Conservation (phyloP, 2,113 vertebrate species). For the Gobiocypris rarus region DNA sequence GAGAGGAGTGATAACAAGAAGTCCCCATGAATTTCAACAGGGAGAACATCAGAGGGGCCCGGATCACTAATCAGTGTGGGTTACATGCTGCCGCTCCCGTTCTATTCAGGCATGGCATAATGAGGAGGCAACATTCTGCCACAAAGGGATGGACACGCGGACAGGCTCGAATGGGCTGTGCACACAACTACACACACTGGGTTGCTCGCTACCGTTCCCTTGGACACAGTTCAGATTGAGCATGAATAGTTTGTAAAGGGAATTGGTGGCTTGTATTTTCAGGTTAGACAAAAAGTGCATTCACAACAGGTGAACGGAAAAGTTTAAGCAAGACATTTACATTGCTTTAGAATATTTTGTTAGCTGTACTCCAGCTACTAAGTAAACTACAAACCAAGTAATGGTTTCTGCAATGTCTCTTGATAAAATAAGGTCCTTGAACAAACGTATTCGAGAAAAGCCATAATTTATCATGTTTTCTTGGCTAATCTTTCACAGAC, state of each 20-base stretch:
- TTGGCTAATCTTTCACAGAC: background rate
- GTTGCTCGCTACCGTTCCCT: background rate
- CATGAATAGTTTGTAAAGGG: background rate
- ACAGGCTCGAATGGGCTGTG: slow-evolving; percentile 1
- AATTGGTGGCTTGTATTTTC: background rate
- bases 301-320: background rate
- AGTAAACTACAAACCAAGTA: background rate
- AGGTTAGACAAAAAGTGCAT: background rate
- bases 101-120: slow-evolving; percentile 47
- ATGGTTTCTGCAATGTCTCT: background rate
- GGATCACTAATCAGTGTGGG: slow-evolving; percentile 53
- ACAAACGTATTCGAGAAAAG: background rate
- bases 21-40: slow-evolving; percentile 53
- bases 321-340: background rate
- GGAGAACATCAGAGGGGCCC: slow-evolving; percentile 54
- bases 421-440: background rate
- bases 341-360: background rate
- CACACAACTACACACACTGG: slow-evolving; percentile 1
- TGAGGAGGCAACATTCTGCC: slow-evolving; percentile 52
- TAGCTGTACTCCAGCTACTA: no score
- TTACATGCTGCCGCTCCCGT: slow-evolving; percentile 36
- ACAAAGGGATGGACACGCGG: slow-evolving; percentile 42
- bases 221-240: slow-evolving; percentile 15
- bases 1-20: slow-evolving; percentile 50
- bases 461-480: background rate